These are phyloP conservation scores for Origma solitaria DNA, from an alignment of 2,113 vertebrate genomes.

Conservation along the genomic window DNA sequence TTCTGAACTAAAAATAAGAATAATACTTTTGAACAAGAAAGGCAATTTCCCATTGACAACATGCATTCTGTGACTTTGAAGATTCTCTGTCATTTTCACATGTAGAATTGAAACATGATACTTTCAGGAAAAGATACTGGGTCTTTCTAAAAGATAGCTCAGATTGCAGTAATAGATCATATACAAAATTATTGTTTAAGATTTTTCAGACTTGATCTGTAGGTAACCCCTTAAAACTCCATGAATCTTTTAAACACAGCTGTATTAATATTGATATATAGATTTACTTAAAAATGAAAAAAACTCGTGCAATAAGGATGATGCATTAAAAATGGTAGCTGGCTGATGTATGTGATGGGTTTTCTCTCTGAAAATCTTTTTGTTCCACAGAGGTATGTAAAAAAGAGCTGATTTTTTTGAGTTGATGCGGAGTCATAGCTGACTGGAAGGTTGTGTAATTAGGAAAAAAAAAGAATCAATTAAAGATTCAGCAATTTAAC, in stretches of 20 bases:
- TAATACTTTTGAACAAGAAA: background rate
- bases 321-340: background rate
- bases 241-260: background rate
- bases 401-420: background rate
- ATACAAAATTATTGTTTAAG: background rate
- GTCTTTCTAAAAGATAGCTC: background rate
- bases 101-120: background rate
- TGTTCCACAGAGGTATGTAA: background rate
- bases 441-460: background rate
- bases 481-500: background rate
- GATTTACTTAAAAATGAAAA: background rate
- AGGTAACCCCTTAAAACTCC: background rate
- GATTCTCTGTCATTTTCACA: background rate
- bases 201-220: background rate
- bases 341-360: background rate
- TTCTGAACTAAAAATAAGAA: background rate
- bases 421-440: background rate
- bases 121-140: background rate
- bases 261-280: background rate
- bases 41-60: background rate
- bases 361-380: background rate
- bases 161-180: background rate
- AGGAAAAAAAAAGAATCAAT: background rate
- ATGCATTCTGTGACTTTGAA: rapidly evolving
- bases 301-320: background rate